Conservation (phyloP, 2,797 vertebrate species). For the Phrynocephalus guinanensis region DNA sequence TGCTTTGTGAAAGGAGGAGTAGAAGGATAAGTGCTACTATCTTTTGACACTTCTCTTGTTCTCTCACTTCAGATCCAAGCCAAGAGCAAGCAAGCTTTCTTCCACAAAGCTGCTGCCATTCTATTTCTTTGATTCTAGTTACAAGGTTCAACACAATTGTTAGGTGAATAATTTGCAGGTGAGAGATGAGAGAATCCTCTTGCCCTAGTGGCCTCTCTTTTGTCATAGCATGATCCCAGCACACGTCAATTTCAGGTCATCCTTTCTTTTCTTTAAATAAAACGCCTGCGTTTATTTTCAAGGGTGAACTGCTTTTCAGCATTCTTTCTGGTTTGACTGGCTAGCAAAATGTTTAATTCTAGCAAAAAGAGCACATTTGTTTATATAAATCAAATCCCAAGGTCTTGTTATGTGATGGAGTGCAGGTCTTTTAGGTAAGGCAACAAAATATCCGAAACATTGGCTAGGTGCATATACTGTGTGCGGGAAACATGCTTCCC, state of each 20-base stretch:
- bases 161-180: conserved; percentile 22
- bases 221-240: background rate
- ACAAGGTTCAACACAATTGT: background rate
- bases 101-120: background rate
- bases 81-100: background rate
- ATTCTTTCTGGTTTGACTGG: background rate
- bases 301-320: background rate
- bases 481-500: background rate
- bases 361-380: background rate
- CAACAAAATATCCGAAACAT: background rate
- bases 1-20: background rate
- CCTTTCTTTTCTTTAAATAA: conserved; percentile 11
- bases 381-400: conserved; percentile 26
- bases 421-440: background rate
- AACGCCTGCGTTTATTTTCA: background rate
- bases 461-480: background rate
- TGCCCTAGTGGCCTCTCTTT: background rate
- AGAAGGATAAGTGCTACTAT: background rate
- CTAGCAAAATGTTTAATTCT: conserved; percentile 1
- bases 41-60: background rate
- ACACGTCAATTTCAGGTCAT: background rate
- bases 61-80: background rate
- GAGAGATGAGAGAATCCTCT: background rate
- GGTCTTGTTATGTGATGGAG: background rate
- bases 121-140: background rate